phyloP scores from a whole-genome alignment of 2,797 vertebrate genomes.

The Galago senegalensis region DNA sequence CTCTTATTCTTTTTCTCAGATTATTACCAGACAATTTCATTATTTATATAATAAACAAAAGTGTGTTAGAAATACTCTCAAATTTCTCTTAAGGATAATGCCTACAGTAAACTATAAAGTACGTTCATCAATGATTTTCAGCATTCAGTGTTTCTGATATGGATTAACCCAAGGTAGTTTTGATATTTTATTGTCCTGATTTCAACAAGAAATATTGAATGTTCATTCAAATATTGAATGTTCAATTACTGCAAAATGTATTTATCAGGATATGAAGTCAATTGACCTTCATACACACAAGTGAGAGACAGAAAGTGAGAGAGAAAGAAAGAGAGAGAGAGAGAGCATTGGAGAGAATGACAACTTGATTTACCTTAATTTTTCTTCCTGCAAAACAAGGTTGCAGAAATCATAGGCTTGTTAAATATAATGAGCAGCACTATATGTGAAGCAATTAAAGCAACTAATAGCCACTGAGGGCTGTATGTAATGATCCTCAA shows the following conservation, averaged over 20 bases:
- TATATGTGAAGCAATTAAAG: not conserved
- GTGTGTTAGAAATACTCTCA: not conserved
- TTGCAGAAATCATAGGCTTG: not conserved
- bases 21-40: not conserved
- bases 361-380: not conserved
- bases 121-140: not conserved
- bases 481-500: not conserved
- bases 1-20: not conserved
- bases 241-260: not conserved
- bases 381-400: not conserved
- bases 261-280: not conserved
- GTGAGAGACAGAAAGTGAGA: not conserved
- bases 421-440: not conserved
- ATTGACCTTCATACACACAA: not conserved
- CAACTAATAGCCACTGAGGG: not conserved
- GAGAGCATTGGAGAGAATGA: not conserved
- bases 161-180: not conserved
- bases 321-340: not conserved
- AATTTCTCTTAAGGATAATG: not conserved
- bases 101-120: not conserved
- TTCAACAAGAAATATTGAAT: not conserved
- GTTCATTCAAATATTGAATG: not conserved
- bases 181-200: slow-evolving; percentile 30
- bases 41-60: not conserved
- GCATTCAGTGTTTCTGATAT: not conserved